Evolutionary conservation across 2,797 vertebrate genomes (phyloP).

Genomic region (Acridotheres tristis): DNA sequence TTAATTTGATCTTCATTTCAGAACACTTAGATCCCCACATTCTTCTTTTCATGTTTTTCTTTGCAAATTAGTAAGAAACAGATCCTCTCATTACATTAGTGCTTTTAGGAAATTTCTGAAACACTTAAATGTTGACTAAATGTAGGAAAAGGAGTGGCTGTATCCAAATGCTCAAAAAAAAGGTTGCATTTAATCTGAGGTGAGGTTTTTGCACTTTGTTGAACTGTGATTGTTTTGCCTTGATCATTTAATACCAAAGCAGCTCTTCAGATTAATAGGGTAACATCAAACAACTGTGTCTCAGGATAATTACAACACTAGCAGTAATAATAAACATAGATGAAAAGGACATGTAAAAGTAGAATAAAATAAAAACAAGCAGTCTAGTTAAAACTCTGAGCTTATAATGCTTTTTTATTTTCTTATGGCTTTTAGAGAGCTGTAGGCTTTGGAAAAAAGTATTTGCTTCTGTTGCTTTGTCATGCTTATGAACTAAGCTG

Average conservation of each 20-base stretch:
- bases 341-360: neutral
- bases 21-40: neutral
- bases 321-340: neutral
- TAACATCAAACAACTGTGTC: neutral
- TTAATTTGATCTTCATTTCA: neutral
- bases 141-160: neutral
- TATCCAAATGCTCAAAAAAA: neutral
- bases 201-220: neutral
- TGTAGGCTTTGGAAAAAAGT: neutral
- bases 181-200: neutral
- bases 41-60: neutral
- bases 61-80: neutral
- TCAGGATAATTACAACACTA: neutral
- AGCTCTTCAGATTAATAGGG: neutral
- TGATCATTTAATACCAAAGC: slow-evolving; percentile 12
- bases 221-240: neutral
- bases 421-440: neutral
- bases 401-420: neutral
- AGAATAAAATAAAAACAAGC: neutral
- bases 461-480: slow-evolving; percentile 14
- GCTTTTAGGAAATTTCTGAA: neutral
- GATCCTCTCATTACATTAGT: neutral
- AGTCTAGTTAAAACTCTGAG: neutral
- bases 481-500: neutral
- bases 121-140: neutral